A percentile compares a stretch with the other conserved stretches of the same genome.
These are phyloP conservation scores for Xenopus petersii DNA, from an alignment of 2,797 vertebrate genomes.

Conservation along the genomic window DNA sequence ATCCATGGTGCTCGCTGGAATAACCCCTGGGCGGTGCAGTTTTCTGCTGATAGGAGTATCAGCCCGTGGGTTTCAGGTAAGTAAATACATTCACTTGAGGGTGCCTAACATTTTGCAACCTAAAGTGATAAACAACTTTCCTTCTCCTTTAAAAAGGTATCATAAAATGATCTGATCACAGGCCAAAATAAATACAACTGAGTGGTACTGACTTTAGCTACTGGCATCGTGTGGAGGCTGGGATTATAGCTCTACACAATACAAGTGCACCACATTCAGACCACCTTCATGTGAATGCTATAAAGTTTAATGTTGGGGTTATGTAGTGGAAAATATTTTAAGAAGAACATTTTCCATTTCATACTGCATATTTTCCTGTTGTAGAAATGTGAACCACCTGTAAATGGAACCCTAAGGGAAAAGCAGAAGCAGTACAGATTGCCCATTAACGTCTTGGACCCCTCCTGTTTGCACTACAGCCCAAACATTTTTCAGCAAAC, in stretches of 20 bases:
- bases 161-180: too few species aligned
- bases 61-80: too few species aligned
- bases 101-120: too few species aligned
- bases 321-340: conserved; percentile 66
- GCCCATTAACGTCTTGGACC: conserved; percentile 59
- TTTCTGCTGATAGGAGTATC: too few species aligned
- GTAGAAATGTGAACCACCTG: conserved; percentile 76
- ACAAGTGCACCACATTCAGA: conserved; percentile 36
- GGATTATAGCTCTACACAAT: conserved; percentile 24
- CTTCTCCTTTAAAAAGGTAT: too few species aligned
- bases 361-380: conserved; percentile 63
- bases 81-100: too few species aligned
- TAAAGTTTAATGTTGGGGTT: conserved; percentile 54
- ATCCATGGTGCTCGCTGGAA: too few species aligned
- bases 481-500: conserved; percentile 52
- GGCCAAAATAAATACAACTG: background rate
- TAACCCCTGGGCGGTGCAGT: too few species aligned
- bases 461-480: conserved; percentile 59
- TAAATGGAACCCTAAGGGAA: conserved; percentile 62
- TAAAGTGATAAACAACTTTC: too few species aligned
- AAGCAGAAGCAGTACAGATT: conserved; percentile 60
- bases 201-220: conserved; percentile 27
- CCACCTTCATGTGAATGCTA: conserved; percentile 42
- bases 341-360: conserved; percentile 69
- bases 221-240: conserved; percentile 30